Conservation (phyloP, 1,140 invertebrate genomes). For the Solenopsis invicta region DNA sequence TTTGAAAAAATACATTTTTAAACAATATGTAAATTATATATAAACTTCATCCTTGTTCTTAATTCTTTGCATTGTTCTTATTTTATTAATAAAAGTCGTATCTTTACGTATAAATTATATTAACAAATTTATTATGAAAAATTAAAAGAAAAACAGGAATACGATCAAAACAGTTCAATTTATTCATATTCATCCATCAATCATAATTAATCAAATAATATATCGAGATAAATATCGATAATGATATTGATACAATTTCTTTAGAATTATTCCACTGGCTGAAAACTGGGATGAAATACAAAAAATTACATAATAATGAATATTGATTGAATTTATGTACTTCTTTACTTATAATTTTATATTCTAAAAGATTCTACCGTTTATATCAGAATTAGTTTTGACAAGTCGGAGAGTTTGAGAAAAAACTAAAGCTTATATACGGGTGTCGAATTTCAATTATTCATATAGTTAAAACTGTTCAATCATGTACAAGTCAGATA, state of each 20-base stretch:
- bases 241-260: not conserved
- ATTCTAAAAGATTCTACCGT: not conserved
- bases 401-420: not conserved
- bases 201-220: not conserved
- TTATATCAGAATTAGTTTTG: not conserved
- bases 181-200: not conserved
- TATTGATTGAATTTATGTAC: not conserved
- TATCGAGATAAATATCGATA: not conserved
- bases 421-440: not conserved
- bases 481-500: not conserved
- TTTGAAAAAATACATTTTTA: not conserved
- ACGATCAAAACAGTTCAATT: not conserved
- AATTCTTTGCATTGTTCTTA: not conserved
- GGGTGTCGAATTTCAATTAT: not conserved
- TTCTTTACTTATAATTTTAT: not conserved
- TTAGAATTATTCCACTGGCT: too few species aligned
- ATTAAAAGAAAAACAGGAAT: not conserved
- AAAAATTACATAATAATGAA: not conserved
- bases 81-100: not conserved
- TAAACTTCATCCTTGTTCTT: not conserved
- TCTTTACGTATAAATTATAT: not conserved
- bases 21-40: not conserved
- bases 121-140: not conserved
- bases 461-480: too few species aligned
- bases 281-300: too few species aligned